These are phyloP conservation scores for Metopia argyrocephala DNA, from an alignment of 2,888 invertebrate genomes.

Conservation along the genomic window DNA sequence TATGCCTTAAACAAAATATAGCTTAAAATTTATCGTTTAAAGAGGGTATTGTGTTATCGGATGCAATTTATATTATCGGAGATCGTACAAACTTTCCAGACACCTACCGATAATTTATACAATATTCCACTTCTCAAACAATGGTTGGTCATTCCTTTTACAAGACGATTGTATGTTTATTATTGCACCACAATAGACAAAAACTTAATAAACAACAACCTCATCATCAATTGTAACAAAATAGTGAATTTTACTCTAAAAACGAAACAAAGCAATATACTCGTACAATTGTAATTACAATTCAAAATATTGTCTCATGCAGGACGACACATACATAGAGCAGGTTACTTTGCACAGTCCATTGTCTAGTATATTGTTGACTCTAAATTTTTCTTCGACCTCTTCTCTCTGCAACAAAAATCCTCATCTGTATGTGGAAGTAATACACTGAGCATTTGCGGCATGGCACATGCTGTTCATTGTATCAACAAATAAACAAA, in stretches of 20 bases:
- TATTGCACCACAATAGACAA: constrained; percentile 2
- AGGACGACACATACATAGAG: constrained; percentile 46
- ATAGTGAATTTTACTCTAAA: constrained; percentile 47
- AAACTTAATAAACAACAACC: constrained; percentile 13
- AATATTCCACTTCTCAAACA: not conserved
- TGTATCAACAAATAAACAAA: constrained; percentile 32
- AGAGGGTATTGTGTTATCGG: no score
- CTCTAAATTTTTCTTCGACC: not conserved
- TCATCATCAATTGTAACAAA: constrained; percentile 16
- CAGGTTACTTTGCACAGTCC: constrained; percentile 41
- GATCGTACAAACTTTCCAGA: not conserved
- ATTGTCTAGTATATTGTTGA: constrained; percentile 32
- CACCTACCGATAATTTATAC: not conserved
- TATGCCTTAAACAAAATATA: no score
- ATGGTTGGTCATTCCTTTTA: not conserved
- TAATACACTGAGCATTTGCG: constrained; percentile 10
- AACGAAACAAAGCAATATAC: no score
- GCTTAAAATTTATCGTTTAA: no score
- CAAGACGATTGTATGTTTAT: constrained; percentile 16
- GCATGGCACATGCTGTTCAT: constrained; percentile 58
- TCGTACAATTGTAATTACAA: constrained; percentile 56
- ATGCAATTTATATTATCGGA: no score
- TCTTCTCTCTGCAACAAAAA: not conserved
- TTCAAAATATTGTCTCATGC: constrained; percentile 53
- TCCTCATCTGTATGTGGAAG: not conserved